Conservation (phyloP, 2,888 invertebrate species). For the Synanthedon myopaeformis region DNA sequence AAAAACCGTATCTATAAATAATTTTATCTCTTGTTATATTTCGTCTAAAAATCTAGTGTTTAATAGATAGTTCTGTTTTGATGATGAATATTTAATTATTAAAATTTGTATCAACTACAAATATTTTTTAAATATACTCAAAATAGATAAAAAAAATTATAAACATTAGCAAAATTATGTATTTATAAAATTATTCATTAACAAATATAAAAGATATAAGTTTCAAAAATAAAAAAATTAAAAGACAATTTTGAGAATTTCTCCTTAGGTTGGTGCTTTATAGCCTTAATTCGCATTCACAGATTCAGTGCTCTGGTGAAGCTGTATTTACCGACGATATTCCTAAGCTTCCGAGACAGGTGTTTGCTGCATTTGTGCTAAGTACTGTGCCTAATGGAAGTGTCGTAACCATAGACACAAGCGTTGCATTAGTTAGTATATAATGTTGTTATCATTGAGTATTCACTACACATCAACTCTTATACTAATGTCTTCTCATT, state of each 20-base stretch:
- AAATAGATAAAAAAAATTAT: too few relatives aligned
- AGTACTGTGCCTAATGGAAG: slow-evolving; percentile 17
- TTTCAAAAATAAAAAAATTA: too few relatives aligned
- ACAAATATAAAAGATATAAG: too few relatives aligned
- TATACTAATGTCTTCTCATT: not conserved
- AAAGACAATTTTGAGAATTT: too few relatives aligned
- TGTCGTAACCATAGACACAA: slow-evolving; percentile 58
- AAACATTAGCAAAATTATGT: not conserved
- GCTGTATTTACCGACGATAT: slow-evolving; percentile 73
- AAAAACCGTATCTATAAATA: too few relatives aligned
- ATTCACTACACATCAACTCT: too few relatives aligned
- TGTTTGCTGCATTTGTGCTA: slow-evolving; percentile 72
- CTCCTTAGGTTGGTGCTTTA: not conserved
- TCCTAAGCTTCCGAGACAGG: slow-evolving; percentile 51
- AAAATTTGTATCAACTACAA: not conserved
- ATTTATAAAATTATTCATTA: too few relatives aligned
- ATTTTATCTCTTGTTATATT: too few relatives aligned
- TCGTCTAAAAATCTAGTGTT: too few relatives aligned
- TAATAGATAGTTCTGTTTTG: too few relatives aligned
- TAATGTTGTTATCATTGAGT: not conserved
- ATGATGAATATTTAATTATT: not conserved
- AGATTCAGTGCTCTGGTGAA: slow-evolving; percentile 63
- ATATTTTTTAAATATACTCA: not conserved
- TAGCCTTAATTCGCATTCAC: too few relatives aligned
- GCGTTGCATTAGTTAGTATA: slow-evolving; percentile 35